These are phyloP conservation scores for Strongylocentrotus purpuratus DNA, from an alignment of 35 echinoderm and acorn worm species.

Conservation along the genomic window DNA sequence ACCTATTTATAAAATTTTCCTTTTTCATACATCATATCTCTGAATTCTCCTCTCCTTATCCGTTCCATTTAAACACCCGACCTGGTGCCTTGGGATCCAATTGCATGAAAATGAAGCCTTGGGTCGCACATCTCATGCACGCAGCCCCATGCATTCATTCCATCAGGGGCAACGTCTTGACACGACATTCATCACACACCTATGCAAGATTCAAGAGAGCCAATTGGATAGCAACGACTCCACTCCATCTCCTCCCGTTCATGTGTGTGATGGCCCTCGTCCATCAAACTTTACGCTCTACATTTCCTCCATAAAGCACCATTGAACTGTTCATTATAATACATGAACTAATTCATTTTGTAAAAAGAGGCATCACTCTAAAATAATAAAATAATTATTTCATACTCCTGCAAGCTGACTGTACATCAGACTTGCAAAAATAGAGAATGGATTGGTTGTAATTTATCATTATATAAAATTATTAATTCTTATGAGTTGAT, in stretches of 20 bases:
- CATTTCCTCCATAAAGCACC: neutral
- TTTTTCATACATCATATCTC: neutral
- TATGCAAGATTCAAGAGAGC: neutral
- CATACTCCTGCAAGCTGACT: too few relatives aligned
- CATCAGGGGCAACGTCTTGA: neutral
- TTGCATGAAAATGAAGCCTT: neutral
- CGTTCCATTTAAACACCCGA: neutral
- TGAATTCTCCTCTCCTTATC: neutral
- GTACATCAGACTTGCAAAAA: too few relatives aligned
- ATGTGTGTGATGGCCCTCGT: neutral
- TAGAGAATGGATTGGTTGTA: too few relatives aligned
- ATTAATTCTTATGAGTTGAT: too few relatives aligned
- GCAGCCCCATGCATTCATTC: neutral
- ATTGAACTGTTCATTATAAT: neutral
- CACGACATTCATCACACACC: constrained; percentile 1
- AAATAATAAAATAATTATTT: too few relatives aligned
- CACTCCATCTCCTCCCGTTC: neutral
- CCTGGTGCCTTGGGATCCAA: neutral
- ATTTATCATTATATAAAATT: too few relatives aligned
- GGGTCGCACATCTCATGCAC: neutral
- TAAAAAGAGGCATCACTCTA: neutral
- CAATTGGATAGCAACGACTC: neutral
- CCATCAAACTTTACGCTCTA: neutral
- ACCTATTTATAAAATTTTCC: neutral
- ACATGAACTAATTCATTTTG: neutral